Evolutionary conservation across 2,113 vertebrate species (phyloP), one percentile per base, ranked within the genome.

Genomic region (Colaptes auratus): DNA sequence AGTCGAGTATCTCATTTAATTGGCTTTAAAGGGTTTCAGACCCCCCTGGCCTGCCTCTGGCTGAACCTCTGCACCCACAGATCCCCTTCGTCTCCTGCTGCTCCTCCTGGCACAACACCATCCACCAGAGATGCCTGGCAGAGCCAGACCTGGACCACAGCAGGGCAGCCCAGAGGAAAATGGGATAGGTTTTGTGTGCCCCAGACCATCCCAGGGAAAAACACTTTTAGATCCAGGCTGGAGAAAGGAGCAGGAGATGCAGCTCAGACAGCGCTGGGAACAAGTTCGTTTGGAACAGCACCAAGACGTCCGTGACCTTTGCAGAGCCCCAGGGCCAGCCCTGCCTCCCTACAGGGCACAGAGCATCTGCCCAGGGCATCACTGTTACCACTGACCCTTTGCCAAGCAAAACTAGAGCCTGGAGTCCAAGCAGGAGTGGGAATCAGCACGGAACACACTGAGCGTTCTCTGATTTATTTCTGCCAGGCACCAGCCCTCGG

Each of bases 371-470:
- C 83, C 15, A 9, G 73, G 80, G 73, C 7, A 4, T 52, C 18
- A 2, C 59, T n/a, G 67, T 61, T 39, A 16, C 61, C 63, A 6
- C 2, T 30, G 46, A 13, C 48, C 48, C 82, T 82, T 25, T 27
- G 79, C 88, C 78, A 69, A 94, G 48, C 74, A 84, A 87, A 87
- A 88, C 6, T 9, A 69, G 50, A 70, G 44, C 82, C 89, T 67
- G 67, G 67, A 35, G 52, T 35, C 73, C 56, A 56, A 86, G 86
- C 35, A 1, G 64, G n/a, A 30, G 46, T 36, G 90, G 58, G 67
- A 91, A 93, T 36, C 76, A 44, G 89, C 4, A 73, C 39, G 36
- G 69, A 53, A 76, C 19, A 76, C 12, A 24, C 10, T 25, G 86
- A 78, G 53, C 82, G 36, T 93, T 79, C 82, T 52, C 71, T 72